Evolutionary conservation across 2,888 invertebrate species (phyloP), one percentile per base, ranked within the genome.

Genomic region (Blera fallax): DNA sequence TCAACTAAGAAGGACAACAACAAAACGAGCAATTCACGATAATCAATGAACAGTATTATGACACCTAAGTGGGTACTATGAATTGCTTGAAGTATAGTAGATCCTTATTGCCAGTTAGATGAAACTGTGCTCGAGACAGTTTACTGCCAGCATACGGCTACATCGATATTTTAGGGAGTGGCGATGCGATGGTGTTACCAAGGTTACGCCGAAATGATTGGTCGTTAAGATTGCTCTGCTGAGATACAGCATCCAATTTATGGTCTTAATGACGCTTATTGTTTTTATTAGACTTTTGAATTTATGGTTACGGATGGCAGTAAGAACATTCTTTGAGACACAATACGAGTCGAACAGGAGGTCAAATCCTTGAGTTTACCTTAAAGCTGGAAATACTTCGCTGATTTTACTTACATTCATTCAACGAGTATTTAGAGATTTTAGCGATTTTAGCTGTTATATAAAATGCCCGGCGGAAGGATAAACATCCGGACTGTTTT

Each of bases 41-140:
- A 48, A 58, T 60, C 72, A 60, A 72, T 72, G 48, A 72, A 72
- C 14, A 16, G 56, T 14, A 34, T 45, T 70, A 70, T 70, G 72
- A 72, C 48, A 60, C 48, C 72, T 60, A 72, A 58, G 58, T 72
- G 48, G 45, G 11, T 14, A 37, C 29, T 54, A 54, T 72, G 32
- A 34, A 18, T 29, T 32, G 10, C 8, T n/a, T 27, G 5, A 29
- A 29, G 50, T 48, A 27, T 43, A 11, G 11, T 40, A 21, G 18
- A 50, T 45, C 5, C 45, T 16, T 60, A 18, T 14, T 37, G 50
- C 29, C n/a, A 48, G 29, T 54, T 54, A 11, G 21, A 69, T 69
- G 18, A 43, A 54, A 43, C 40, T 16, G 34, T 37, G 27, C n/a
- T 40, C 3, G 27, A 67, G 27, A 67, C 11, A 7, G 16, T 54